Conservation (phyloP, 2,113 vertebrate genomes). For the Solea solea region DNA sequence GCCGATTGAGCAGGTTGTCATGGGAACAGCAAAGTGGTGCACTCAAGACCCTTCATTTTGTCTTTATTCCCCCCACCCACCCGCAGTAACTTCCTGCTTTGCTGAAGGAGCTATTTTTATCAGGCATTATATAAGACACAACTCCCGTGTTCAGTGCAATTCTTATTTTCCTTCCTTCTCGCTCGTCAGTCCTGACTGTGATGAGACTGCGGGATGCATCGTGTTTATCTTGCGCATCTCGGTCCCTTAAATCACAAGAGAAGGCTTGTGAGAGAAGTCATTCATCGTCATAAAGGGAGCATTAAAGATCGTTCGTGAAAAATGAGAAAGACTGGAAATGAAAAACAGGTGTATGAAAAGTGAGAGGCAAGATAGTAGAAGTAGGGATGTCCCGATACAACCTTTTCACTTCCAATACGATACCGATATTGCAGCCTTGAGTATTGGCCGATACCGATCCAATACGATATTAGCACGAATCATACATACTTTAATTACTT, state of each 20-base stretch:
- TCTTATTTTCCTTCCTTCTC: constrained; percentile 32
- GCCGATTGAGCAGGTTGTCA: constrained; percentile 74
- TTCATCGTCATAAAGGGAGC: too few relatives aligned
- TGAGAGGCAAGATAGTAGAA: too few relatives aligned
- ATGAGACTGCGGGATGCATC: constrained; percentile 3
- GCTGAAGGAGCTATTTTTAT: constrained; percentile 77
- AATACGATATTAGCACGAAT: too few relatives aligned
- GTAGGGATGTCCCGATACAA: too few relatives aligned
- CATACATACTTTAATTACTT: too few relatives aligned
- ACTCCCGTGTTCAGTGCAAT: constrained; percentile 48
- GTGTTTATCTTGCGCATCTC: constrained; percentile 11
- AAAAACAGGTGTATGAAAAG: too few relatives aligned
- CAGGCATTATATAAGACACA: constrained; percentile 75
- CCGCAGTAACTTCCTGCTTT: constrained; percentile 65
- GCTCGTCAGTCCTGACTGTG: constrained; percentile 17
- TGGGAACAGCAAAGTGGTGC: constrained; percentile 80
- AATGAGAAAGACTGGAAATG: too few relatives aligned
- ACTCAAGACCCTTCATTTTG: constrained; percentile 66
- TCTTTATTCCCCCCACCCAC: constrained; percentile 14
- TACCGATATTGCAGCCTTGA: too few relatives aligned
- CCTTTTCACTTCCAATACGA: too few relatives aligned
- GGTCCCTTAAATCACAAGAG: background rate
- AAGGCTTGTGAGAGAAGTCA: too few relatives aligned
- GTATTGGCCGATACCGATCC: too few relatives aligned
- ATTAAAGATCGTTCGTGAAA: too few relatives aligned